Evolutionary conservation across 2,888 invertebrate genomes (phyloP), one percentile per base, ranked within the genome.

Genomic region (Muscina levida): DNA sequence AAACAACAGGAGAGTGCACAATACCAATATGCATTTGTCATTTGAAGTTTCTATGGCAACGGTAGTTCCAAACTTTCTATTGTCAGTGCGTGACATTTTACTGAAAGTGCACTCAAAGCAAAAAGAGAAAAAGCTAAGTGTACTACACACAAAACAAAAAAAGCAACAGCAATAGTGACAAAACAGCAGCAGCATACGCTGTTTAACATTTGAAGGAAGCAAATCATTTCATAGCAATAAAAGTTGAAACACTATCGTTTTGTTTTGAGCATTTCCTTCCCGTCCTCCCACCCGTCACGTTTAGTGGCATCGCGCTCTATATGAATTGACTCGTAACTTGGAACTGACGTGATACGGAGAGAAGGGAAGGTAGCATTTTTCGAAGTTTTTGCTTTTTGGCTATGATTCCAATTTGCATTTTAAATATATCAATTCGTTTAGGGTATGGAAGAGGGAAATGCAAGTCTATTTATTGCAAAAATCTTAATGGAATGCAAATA

Each of bases 11-110:
- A n/a, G n/a, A n/a, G n/a, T n/a, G n/a, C n/a, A n/a, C n/a, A n/a
- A n/a, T n/a, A n/a, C n/a, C n/a, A n/a, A n/a, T n/a, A n/a, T n/a
- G n/a, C n/a, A n/a, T n/a, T n/a, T n/a, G n/a, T n/a, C n/a, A n/a
- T n/a, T n/a, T n/a, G n/a, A n/a, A n/a, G n/a, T n/a, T n/a, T n/a
- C n/a, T n/a, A n/a, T n/a, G n/a, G n/a, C n/a, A n/a, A n/a, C n/a
- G n/a, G n/a, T n/a, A 48, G 19, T 19, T 19, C 6, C 19, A 15
- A 22, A 17, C 17, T 48, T 48, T 19, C n/a, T 19, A 48, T 48
- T 48, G 48, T 19, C 48, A 48, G 19, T 48, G 10, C 48, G 48
- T 48, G 48, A 48, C 48, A 48, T 48, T 48, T 48, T 48, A 8
- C n/a, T n/a, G n/a, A n/a, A 22, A 48, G 10, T 46, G n/a, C n/a